Evolutionary conservation across 2,888 invertebrate species (phyloP), one percentile per base, ranked within the genome.

Genomic region (Notodromas monacha): DNA sequence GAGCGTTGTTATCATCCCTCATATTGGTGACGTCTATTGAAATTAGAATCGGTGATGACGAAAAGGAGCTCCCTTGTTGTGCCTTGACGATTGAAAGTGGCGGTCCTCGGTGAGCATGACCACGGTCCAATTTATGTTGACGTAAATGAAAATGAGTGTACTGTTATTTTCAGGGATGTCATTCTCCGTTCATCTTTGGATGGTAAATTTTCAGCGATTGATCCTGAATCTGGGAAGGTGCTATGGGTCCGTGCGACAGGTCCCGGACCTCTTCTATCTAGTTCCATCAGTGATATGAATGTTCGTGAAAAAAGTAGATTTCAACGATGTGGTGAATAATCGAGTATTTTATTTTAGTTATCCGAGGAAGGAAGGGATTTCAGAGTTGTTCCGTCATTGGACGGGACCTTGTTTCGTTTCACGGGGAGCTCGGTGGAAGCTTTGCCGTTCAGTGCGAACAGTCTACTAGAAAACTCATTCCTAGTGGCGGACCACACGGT

Each of bases 91-190:
- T n/a, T n/a, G n/a, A n/a, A n/a, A n/a, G n/a, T n/a, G n/a, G n/a
- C n/a, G n/a, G n/a, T n/a, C n/a, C n/a, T n/a, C n/a, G n/a, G n/a
- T n/a, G n/a, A n/a, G n/a, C n/a, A n/a, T n/a, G n/a, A n/a, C n/a
- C n/a, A n/a, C n/a, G n/a, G n/a, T n/a, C n/a, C 21, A 21, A n/a
- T 21, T 21, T 6, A 21, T 21, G 21, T 21, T n/a, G 21, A 21
- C 21, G n/a, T 8, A 21, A 6, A 6, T 21, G 21, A 21, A 6
- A n/a, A n/a, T n/a, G n/a, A n/a, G n/a, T 8, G 8, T 21, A 8
- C 21, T 21, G 21, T 8, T 8, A 6, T 21, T 21, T 21, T n/a
- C 21, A 21, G 21, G 21, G n/a, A 21, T 8, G 6, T 21, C 8
- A 21, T 21, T 21, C 21, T 21, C n/a, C 8, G 6, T 8, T 8